phyloP scores from a whole-genome alignment of 2,888 invertebrate genomes.

The Mesodorylaimus sp. region DNA sequence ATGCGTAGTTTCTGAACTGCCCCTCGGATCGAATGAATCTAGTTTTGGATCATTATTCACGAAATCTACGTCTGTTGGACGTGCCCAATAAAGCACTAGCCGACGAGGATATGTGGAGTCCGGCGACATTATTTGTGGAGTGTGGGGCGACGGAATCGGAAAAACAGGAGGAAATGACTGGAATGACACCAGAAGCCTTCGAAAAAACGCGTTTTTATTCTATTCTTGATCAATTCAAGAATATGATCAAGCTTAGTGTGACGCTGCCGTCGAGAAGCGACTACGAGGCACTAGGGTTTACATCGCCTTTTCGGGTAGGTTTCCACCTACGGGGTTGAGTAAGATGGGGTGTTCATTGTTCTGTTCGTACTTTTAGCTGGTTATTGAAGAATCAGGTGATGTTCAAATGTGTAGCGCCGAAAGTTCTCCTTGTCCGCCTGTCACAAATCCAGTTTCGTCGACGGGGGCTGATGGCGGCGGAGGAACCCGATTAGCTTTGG shows the following conservation, averaged over 20 bases:
- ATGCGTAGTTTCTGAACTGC: too few relatives aligned
- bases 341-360: too few relatives aligned
- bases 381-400: too few relatives aligned
- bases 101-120: neutral
- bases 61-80: neutral
- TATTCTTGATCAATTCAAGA: constrained; percentile 42
- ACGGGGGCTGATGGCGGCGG: too few relatives aligned
- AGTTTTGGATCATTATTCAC: neutral
- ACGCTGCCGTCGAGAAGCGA: constrained; percentile 41
- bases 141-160: constrained; percentile 18
- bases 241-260: constrained; percentile 45
- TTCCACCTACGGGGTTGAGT: too few relatives aligned
- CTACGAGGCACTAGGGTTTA: neutral
- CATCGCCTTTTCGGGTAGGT: too few relatives aligned
- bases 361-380: too few relatives aligned
- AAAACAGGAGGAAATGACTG: constrained; percentile 13
- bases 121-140: neutral
- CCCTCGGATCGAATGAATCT: too few relatives aligned
- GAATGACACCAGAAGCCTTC: too few relatives aligned
- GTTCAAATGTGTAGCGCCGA: too few relatives aligned
- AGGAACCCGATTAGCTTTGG: too few relatives aligned
- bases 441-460: neutral
- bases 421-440: too few relatives aligned
- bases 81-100: neutral
- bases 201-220: constrained; percentile 37